Percentiles rank a stretch among this genome's conserved stretches.
These are phyloP conservation scores for Esperia sulphurella DNA, from an alignment of 2,888 invertebrate species.

Conservation along the genomic window DNA sequence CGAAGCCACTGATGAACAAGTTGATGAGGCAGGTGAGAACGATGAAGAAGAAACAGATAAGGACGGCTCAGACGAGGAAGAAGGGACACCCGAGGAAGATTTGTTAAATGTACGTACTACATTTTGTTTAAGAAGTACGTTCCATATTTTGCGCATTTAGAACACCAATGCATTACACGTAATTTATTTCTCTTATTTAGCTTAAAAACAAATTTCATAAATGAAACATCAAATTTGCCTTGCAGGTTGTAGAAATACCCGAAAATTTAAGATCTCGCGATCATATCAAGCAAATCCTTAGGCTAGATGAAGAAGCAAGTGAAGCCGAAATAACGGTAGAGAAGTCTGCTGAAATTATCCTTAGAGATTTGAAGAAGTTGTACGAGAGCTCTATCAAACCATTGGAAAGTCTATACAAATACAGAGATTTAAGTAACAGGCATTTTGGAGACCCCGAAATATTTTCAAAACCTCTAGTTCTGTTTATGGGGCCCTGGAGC, in stretches of 20 bases:
- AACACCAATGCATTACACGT: too few species aligned
- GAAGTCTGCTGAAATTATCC: conserved; percentile 86
- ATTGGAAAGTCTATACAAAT: conserved; percentile 93
- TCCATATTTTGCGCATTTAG: too few species aligned
- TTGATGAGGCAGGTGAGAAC: conserved; percentile 20
- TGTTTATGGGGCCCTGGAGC: conserved; percentile 98
- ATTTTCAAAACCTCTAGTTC: conserved; percentile 93
- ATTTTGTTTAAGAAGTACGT: not conserved
- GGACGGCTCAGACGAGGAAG: conserved; percentile 44
- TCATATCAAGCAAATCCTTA: conserved; percentile 88
- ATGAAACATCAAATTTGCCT: conserved; percentile 13
- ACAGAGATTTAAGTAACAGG: conserved; percentile 93
- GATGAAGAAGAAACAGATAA: conserved; percentile 32
- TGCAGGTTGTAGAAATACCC: conserved; percentile 86
- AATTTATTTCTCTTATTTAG: not conserved
- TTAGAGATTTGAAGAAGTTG: conserved; percentile 90
- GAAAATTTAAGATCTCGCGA: conserved; percentile 87
- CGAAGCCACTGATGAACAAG: conserved; percentile 20
- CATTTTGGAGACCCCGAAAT: conserved; percentile 97
- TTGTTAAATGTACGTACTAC: conserved; percentile 73
- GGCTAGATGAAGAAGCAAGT: conserved; percentile 87
- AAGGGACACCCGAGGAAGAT: conserved; percentile 82
- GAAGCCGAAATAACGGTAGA: conserved; percentile 85
- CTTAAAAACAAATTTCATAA: not conserved
- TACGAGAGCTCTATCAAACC: conserved; percentile 94